These are phyloP conservation scores for Dendroctonus ponderosae DNA, from an alignment of 1,140 invertebrate genomes.

Conservation along the genomic window DNA sequence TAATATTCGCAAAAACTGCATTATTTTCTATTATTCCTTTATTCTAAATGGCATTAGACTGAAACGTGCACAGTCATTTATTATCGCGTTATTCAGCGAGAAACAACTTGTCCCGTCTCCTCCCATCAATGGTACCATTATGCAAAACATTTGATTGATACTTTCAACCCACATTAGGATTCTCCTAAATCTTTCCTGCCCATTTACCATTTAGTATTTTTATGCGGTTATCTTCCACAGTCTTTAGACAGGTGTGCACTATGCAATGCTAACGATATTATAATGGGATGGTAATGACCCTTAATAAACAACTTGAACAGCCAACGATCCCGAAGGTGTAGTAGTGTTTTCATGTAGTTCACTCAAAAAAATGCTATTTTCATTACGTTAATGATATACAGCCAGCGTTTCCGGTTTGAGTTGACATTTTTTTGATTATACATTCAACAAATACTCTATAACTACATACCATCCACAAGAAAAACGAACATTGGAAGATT, in stretches of 20 bases:
- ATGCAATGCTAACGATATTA: constrained; percentile 23
- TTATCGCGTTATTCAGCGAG: constrained; percentile 14
- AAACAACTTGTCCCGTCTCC: constrained; percentile 16
- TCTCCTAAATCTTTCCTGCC: constrained; percentile 14
- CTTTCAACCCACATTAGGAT: constrained; percentile 18
- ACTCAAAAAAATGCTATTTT: too few species aligned
- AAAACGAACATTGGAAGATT: too few species aligned
- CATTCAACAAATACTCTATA: too few species aligned
- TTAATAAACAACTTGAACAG: constrained; percentile 11
- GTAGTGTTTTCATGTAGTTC: too few species aligned
- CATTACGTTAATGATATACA: too few species aligned
- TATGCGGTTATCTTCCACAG: neutral
- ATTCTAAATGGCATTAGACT: neutral
- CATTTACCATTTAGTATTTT: constrained; percentile 16
- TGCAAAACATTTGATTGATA: constrained; percentile 22
- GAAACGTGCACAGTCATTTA: constrained; percentile 13
- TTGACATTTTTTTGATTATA: too few species aligned
- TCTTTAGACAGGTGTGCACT: constrained; percentile 17
- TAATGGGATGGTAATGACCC: constrained; percentile 19
- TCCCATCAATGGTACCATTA: constrained; percentile 21
- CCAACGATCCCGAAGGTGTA: too few species aligned
- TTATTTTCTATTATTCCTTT: neutral
- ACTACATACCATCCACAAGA: too few species aligned
- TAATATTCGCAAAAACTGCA: too few species aligned
- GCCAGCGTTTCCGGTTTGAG: too few species aligned